Evolutionary conservation across 2,797 vertebrate species (phyloP).

Genomic region (Pantherophis vulpinus): DNA sequence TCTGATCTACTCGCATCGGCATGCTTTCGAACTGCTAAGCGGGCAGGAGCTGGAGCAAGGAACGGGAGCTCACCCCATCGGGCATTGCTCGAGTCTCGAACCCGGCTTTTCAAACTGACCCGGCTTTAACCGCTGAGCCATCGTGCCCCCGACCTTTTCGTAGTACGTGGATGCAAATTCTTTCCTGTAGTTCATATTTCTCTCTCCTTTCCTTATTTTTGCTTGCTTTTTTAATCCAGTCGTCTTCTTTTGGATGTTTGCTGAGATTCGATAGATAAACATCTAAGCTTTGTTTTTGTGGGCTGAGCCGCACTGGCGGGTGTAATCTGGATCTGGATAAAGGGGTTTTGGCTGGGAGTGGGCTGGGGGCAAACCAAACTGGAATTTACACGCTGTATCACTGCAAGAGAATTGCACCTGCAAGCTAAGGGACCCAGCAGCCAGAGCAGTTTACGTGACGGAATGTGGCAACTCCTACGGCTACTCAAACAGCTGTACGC

Average conservation of each 20-base stretch:
- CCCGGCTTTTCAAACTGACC: no score
- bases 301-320: background rate
- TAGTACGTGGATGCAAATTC: background rate
- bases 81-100: no score
- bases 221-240: background rate
- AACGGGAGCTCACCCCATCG: no score
- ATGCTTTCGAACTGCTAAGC: no score
- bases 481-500: background rate
- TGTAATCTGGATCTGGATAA: background rate
- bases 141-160: no score
- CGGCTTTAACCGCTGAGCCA: no score
- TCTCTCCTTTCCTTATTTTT: background rate
- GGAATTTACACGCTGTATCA: background rate
- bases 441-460: background rate
- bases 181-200: background rate
- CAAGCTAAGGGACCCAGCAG: background rate
- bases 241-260: background rate
- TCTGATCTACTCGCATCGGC: no score
- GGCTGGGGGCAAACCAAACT: background rate
- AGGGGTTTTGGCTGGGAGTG: background rate
- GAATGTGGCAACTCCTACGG: background rate
- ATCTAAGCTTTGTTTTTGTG: background rate
- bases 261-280: background rate
- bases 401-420: background rate
- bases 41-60: no score